Evolutionary conservation across 35 echinoderm and acorn worm species (phyloP).

Genomic region (Holothuria glaberrima): DNA sequence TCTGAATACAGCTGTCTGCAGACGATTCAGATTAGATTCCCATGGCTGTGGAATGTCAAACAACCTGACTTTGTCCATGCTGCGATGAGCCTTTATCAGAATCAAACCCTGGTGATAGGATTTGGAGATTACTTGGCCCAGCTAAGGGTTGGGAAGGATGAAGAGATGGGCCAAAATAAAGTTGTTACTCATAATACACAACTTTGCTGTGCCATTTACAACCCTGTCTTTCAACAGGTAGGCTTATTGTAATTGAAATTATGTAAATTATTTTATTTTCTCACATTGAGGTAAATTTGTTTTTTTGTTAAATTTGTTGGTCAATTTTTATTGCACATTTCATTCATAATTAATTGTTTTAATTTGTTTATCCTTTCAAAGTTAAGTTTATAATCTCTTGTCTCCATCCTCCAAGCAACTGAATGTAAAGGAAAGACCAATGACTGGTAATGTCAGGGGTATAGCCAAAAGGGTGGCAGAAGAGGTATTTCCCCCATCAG

Average conservation of each 20-base stretch:
- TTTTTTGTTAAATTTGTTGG: too few relatives aligned
- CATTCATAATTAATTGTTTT: too few relatives aligned
- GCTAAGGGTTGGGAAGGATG: conserved; percentile 62
- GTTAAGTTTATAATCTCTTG: too few relatives aligned
- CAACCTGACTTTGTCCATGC: conserved; percentile 15
- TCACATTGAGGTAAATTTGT: too few relatives aligned
- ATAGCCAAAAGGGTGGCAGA: too few relatives aligned
- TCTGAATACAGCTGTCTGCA: conserved; percentile 87
- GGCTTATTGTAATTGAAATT: background rate
- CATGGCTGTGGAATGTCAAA: conserved; percentile 66
- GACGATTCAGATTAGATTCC: conserved; percentile 73
- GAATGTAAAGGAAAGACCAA: too few relatives aligned
- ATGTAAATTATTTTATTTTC: too few relatives aligned
- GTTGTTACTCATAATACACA: conserved; percentile 77
- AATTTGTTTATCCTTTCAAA: too few relatives aligned
- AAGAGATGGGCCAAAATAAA: conserved; percentile 32
- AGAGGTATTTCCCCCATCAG: too few relatives aligned
- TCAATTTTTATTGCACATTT: too few relatives aligned
- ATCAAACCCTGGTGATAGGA: conserved; percentile 58
- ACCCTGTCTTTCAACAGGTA: conserved; percentile 90
- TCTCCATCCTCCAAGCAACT: too few relatives aligned
- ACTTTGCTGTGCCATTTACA: conserved; percentile 89
- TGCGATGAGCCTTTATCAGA: background rate
- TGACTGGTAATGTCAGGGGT: too few relatives aligned
- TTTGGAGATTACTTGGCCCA: conserved; percentile 88